Base-by-base conservation (phyloP, 2,888 invertebrate genomes). In the Coleophora deauratella region DNA sequence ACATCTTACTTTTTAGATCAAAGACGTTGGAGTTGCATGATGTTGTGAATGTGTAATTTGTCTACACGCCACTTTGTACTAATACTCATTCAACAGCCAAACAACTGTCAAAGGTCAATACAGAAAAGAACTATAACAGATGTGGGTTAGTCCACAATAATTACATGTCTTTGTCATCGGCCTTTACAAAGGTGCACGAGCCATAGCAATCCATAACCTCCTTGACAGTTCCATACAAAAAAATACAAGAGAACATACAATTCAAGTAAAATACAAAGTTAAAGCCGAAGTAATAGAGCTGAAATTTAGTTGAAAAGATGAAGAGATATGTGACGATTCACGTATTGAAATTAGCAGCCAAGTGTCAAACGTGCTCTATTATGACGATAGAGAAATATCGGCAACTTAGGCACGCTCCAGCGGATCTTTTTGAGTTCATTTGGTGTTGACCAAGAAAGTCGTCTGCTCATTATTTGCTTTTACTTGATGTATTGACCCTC, bases 281-380 rank as follows among this genome's bases (percentile, higher is more conserved):
- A 8, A n/a, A 13, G 0, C n/a, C n/a, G 27, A 44, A 37, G 42
- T n/a, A 9, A 41, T 54, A 66, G 52, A 53, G 50, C 52, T 40
- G 47, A 55, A 46, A 44, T 56, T 27, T 38, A 43, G 9, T 50
- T 49, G 46, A 12, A 32, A 42, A 35, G 9, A n/a, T 1, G 27
- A 28, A 38, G 34, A 14, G 38, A 47, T 43, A 49, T 59, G 43
- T 10, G 52, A 40, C 44, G 31, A 40, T 51, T 44, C 44, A 32
- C 3, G 38, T 35, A 42, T 41, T 40, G 40, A 47, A 47, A 43
- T 47, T 49, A 50, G 51, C 55, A 52, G 54, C 55, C 62, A 67
- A 69, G 65, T 70, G 70, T 69, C 70, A 72, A 72, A 67, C 55
- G 70, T 54, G 63, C 60, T 66, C 68, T 69, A 70, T 72, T 72